phyloP scores from a whole-genome alignment of 35 echinoderm and acorn worm species.

The Lytechinus pictus region DNA sequence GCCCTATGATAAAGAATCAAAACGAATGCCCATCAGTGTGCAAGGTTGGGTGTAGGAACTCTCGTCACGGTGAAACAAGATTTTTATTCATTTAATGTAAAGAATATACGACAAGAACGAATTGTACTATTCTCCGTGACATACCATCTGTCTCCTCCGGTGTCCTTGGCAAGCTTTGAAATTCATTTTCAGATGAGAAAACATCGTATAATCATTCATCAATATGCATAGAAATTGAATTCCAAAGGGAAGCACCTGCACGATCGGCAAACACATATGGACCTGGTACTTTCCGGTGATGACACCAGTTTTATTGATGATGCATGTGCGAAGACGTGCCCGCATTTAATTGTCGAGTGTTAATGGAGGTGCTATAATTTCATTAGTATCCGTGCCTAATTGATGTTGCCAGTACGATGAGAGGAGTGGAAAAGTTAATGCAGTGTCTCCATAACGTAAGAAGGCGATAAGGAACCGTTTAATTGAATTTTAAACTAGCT shows the following conservation, averaged over 20 bases:
- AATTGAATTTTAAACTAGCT: too few relatives aligned
- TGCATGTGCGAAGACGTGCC: not conserved
- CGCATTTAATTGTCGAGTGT: not conserved
- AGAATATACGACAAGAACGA: too few relatives aligned
- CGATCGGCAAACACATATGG: not conserved
- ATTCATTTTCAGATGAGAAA: not conserved
- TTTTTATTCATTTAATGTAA: too few relatives aligned
- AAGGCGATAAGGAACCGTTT: too few relatives aligned
- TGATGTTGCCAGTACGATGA: not conserved
- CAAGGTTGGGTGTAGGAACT: too few relatives aligned
- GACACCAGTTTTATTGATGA: not conserved
- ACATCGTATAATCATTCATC: not conserved
- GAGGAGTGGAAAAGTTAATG: too few relatives aligned
- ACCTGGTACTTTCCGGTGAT: not conserved
- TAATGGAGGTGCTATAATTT: not conserved
- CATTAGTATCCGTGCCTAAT: slow-evolving; percentile 1
- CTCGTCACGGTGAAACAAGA: too few relatives aligned
- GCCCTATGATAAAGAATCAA: too few relatives aligned
- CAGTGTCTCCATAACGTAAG: too few relatives aligned
- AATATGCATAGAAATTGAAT: not conserved
- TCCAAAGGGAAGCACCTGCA: not conserved
- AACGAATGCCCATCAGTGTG: too few relatives aligned
- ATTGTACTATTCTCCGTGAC: not conserved
- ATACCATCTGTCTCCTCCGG: not conserved
- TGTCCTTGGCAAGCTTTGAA: not conserved